A percentile compares a stretch with the other conserved stretches of the same genome.
Evolutionary conservation across 64 coral and sea anemone species (phyloP).

Genomic region (Catalaphyllia jardinei): DNA sequence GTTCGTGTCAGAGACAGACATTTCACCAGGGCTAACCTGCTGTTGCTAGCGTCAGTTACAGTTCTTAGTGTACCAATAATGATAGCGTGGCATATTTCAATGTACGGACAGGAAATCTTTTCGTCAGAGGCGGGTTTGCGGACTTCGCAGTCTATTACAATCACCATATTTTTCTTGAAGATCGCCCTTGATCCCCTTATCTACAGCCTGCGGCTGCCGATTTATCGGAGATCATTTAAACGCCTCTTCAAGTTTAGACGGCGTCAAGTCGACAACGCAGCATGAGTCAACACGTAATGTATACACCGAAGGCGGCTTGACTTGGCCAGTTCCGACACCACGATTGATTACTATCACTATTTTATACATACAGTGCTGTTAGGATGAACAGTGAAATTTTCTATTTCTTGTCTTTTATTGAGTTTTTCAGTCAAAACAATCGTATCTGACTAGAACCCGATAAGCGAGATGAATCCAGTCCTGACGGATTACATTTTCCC

Average conservation of each 20-base stretch:
- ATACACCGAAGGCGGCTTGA: too few relatives aligned
- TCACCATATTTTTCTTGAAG: conserved; percentile 23
- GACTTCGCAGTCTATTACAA: neutral
- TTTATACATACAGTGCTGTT: too few relatives aligned
- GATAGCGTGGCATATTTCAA: conserved; percentile 20
- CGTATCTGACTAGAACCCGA: too few relatives aligned
- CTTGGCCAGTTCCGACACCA: too few relatives aligned
- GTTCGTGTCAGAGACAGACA: conserved; percentile 28
- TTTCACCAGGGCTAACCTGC: conserved; percentile 22
- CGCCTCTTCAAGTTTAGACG: conserved; percentile 15
- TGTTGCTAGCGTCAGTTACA: conserved; percentile 19
- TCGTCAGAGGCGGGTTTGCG: neutral
- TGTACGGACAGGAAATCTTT: conserved; percentile 4
- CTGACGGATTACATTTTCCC: too few relatives aligned
- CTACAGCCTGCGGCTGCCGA: conserved; percentile 4
- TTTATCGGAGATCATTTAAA: conserved; percentile 21
- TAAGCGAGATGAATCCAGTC: too few relatives aligned
- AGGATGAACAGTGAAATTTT: too few relatives aligned
- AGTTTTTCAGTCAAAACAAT: too few relatives aligned
- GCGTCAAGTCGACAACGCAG: neutral
- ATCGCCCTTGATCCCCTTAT: conserved; percentile 18
- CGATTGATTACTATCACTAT: too few relatives aligned
- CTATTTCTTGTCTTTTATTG: too few relatives aligned
- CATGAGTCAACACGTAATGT: neutral
- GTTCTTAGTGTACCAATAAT: conserved; percentile 20